Base-by-base conservation (phyloP, 1,140 invertebrate genomes). In the Platyscapa corneri region DNA sequence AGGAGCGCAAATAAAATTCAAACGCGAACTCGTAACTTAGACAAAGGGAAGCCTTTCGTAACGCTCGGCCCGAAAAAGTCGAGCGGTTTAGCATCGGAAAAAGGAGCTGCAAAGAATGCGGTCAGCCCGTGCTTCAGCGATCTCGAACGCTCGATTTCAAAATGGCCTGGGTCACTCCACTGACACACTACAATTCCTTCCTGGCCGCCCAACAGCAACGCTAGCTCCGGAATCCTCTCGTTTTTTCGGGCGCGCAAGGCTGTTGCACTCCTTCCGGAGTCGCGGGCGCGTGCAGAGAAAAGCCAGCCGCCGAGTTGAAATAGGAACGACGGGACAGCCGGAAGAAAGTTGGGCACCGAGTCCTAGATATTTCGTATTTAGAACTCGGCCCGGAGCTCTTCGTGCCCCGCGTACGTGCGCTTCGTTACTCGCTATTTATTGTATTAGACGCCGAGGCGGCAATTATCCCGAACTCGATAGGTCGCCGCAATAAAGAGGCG, bases 71-170 rank as follows among this genome's bases (percentile, higher is more conserved):
- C 56, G 32, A 42, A 74, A 74, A 74, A 42, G 72, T 34, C 39
- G 37, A 7, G 30, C 1, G 18, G 20, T 30, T 27, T 37, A 39
- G 49, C 79, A 32, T 49, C 20, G 72, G 37, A 70, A 84, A 53
- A 84, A 67, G 75, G 27, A 60, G 53, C 30, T 0, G 20, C 16
- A 46, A 64, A 39, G 76, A 80, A 85, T 80, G 83, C 83, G 83
- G 76, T 74, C 76, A 76, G 49, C 23, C 30, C 16, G 7, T 27
- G 46, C 53, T 42, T 56, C 56, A 32, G 30, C 39, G 67, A 75
- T 82, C 70, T 82, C 60, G 65, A 72, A 72, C 77, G 83, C 67
- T 85, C 83, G 83, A 64, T 80, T 85, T 80, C 67, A 56, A 80
- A 80, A 60, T 37, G 83, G 67, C 46, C 49, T 42, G 77, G 49